Conservation (phyloP, 2,888 invertebrate genomes). For the Chaetogeoica ovagalla region DNA sequence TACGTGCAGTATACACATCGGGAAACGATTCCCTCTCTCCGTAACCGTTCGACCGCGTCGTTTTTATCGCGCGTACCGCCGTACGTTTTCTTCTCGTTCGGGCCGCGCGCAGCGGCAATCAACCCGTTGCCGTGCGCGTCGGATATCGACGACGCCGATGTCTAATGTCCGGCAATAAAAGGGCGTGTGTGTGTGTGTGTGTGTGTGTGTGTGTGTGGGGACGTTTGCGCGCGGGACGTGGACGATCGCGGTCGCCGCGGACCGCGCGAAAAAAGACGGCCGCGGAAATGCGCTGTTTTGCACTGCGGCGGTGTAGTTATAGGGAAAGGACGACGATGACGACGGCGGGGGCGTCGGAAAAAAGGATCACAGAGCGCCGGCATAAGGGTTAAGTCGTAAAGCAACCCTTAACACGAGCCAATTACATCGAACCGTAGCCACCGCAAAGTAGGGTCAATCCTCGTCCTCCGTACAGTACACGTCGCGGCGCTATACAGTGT, state of each 20-base stretch:
- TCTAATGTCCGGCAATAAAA: constrained; percentile 49
- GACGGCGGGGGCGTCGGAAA: not conserved
- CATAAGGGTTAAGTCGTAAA: constrained; percentile 53
- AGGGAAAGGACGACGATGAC: too few species aligned
- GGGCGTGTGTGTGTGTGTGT: too few species aligned
- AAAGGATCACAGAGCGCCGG: constrained; percentile 33
- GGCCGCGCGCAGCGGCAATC: constrained; percentile 15
- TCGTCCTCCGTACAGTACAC: too few species aligned
- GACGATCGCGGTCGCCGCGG: too few species aligned
- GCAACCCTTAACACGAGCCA: constrained; percentile 53
- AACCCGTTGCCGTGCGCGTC: constrained; percentile 24
- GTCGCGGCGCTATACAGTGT: too few species aligned
- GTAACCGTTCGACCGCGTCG: not conserved
- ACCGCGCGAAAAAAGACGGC: too few species aligned
- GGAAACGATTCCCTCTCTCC: too few species aligned
- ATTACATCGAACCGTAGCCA: constrained; percentile 53
- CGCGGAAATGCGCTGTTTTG: too few species aligned
- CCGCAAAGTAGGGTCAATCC: constrained; percentile 53
- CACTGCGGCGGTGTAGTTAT: not conserved
- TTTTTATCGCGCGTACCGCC: constrained; percentile 31
- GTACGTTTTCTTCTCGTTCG: constrained; percentile 13
- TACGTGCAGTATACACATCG: too few species aligned
- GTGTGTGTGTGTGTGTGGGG: too few species aligned
- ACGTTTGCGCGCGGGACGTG: not conserved
- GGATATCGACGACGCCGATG: constrained; percentile 30